Evolutionary conservation across 2,888 invertebrate species (phyloP), one percentile per base, ranked within the genome.

Genomic region (Nomada fucata): DNA sequence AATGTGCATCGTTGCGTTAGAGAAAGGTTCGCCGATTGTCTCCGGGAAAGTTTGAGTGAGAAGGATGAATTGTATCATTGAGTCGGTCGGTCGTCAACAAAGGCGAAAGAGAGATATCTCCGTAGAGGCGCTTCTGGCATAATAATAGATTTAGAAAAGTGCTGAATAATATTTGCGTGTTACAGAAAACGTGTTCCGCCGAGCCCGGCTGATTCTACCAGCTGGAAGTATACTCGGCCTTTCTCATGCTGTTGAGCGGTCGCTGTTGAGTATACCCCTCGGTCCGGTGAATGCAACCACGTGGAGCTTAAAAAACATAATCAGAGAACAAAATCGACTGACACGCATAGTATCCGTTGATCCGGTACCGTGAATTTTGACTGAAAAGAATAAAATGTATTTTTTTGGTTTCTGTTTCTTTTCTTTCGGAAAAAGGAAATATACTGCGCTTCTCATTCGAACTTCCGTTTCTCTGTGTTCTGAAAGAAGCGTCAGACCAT

Each of bases 241-340:
- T 93, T 93, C 93, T 93, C 93, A 93, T 93, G 93, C 93, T 93
- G 93, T 93, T 93, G 93, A 93, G 93, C 89, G 93, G 93, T 93
- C 89, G 91, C 91, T 93, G 92, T 88, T 93, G 93, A 93, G 93
- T 93, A 93, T 93, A 93, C 93, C 93, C 90, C 92, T 89, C 91
- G 91, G 86, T 91, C 91, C 92, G 91, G 91, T 90, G 89, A 93
- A 92, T 92, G 82, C 92, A 92, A 91, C 91, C 90, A 89, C 86
- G 88, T 90, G 83, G 91, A 91, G 91, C 92, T 81, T 92, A 90
- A 91, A 92, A 47, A 47, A 89, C 47, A 20, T 90, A 92, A 91
- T 89, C 83, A 84, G 89, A 89, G 50, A 91, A 68, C 29, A 53
- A 53, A 59, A 76, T 75, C 74, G 61, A 81, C 15, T 47, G 60